Base-by-base conservation (phyloP, 2,113 vertebrate genomes). In the Odontesthes bonariensis region DNA sequence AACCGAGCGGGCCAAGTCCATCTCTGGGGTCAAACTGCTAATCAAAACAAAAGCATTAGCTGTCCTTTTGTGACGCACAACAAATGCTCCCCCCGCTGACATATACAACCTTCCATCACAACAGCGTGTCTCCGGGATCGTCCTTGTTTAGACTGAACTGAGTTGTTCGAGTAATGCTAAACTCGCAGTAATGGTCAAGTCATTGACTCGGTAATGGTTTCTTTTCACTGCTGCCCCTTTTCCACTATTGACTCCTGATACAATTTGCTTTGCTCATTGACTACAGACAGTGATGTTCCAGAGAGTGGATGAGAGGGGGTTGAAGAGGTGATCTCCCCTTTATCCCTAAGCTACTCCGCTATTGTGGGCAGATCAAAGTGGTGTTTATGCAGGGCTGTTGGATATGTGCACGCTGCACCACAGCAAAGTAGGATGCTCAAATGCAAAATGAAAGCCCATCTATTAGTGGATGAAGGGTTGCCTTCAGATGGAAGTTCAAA, bases 311-410 rank as follows among this genome's bases (percentile, higher is more conserved):
- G 81, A 81, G 75, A 53, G 71, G 59, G 75, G 69, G 42, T 51
- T 79, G 81, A 47, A 86, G 79, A 84, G 79, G 82, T 85, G 86
- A 92, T 80, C 64, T 73, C 79, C 60, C 66, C 75, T 72, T 83
- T 85, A 82, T 87, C 77, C 73, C 86, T 69, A 67, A 89, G 73
- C 80, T 66, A 8, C 82, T 77, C 53, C 20, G 75, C 78, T 77
- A 79, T 85, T 86, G 84, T 89, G 72, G 55, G 78, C 73, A 78
- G 75, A 91, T 91, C 84, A 91, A 87, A 89, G 90, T 49, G 51
- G 80, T 68, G 71, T 86, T 84, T 75, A 81, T 80, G 73, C 68
- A 13, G 19, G 73, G 69, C 77, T 75, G 32, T 40, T 49, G 77
- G 64, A 73, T 76, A 55, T 71, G 74, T 79, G 65, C 64, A 71